A percentile compares a stretch with the other conserved stretches of the same genome.
phyloP scores from a whole-genome alignment of 1,140 invertebrate species.

The Magallana ariakensis region DNA sequence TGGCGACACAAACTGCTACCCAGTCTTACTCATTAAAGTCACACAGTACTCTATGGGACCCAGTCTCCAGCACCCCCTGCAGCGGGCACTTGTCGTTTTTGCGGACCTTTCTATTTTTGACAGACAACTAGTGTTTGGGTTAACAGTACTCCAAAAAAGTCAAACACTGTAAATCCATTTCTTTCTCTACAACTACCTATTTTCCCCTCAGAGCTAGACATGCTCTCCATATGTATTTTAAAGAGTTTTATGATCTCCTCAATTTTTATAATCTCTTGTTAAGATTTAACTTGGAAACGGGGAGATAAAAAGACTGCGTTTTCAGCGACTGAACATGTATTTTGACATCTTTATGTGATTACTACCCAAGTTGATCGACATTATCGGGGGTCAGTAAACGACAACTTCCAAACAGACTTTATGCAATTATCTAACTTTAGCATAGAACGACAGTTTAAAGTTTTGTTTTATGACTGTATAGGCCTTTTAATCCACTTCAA shows the following conservation, averaged over 20 bases:
- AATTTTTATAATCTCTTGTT: conserved; percentile 37
- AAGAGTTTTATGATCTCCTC: conserved; percentile 15
- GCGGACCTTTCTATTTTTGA: conserved; percentile 30
- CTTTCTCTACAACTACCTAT: background rate
- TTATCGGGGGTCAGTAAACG: conserved; percentile 15
- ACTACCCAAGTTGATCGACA: conserved; percentile 23
- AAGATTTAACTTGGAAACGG: conserved; percentile 26
- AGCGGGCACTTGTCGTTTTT: background rate
- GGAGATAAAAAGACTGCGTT: conserved; percentile 6
- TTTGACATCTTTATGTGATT: conserved; percentile 35
- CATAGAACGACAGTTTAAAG: background rate
- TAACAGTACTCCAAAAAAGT: background rate
- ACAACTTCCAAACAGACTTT: conserved; percentile 3
- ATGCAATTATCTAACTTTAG: conserved; percentile 27
- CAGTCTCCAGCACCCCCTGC: background rate
- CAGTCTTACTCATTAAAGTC: too few species aligned
- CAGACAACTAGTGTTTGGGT: background rate
- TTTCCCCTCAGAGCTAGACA: conserved; percentile 2
- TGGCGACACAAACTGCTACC: background rate
- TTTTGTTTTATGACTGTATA: conserved; percentile 17
- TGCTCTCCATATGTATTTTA: conserved; percentile 24
- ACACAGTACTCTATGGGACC: too few species aligned
- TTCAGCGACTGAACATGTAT: conserved; percentile 24
- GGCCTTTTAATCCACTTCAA: conserved; percentile 33
- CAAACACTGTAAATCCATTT: conserved; percentile 13